Percentiles rank a stretch among this genome's conserved stretches.
Conservation (phyloP, 2,113 vertebrate species). For the Gadus chalcogrammus region DNA sequence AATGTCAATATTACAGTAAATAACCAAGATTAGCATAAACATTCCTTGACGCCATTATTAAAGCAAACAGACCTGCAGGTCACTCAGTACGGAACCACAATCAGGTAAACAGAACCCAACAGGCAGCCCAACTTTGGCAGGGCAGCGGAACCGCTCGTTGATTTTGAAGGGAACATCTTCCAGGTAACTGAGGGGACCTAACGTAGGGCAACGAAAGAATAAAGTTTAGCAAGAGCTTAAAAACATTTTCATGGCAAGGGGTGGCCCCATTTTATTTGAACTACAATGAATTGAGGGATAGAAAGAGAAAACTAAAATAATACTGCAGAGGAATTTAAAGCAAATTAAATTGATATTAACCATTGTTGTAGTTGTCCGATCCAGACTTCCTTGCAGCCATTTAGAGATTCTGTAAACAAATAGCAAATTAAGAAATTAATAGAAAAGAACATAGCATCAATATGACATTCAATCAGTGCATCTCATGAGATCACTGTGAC, state of each 20-base stretch:
- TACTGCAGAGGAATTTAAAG: not conserved
- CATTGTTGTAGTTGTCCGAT: conserved; percentile 86
- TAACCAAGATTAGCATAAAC: not conserved
- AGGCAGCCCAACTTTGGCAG: conserved; percentile 91
- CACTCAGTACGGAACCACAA: conserved; percentile 74
- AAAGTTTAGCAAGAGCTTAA: too few relatives aligned
- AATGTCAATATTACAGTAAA: not conserved
- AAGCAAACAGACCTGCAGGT: conserved; percentile 77
- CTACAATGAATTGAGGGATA: not conserved
- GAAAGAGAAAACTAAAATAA: not conserved
- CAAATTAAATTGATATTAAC: conserved; percentile 70
- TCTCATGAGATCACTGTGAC: too few relatives aligned
- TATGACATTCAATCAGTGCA: too few relatives aligned
- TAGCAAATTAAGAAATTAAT: not conserved
- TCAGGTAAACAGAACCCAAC: conserved; percentile 87
- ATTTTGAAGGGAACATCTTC: conserved; percentile 98
- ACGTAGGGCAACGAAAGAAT: conserved; percentile 30
- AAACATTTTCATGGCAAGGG: too few relatives aligned
- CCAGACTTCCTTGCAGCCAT: conserved; percentile 97
- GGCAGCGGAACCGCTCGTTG: conserved; percentile 91
- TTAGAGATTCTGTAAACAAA: conserved; percentile 79
- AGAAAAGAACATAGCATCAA: not conserved
- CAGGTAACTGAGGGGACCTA: conserved; percentile 94
- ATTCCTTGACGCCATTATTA: not conserved
- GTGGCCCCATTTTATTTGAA: too few relatives aligned